Base-by-base conservation (phyloP, 1,140 invertebrate genomes). In the Linepithema humile region DNA sequence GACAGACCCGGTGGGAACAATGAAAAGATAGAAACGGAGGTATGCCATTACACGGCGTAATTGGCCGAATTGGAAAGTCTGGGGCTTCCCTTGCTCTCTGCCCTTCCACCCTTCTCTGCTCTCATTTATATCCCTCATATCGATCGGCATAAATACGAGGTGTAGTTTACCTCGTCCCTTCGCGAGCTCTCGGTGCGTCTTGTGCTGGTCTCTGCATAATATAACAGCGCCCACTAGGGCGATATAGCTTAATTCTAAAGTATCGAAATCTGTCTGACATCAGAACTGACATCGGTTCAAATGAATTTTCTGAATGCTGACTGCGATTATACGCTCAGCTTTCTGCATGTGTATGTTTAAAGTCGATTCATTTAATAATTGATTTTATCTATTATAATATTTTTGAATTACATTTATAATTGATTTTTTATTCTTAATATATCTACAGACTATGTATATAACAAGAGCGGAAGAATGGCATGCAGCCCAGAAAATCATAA, bases 21-120 rank as follows among this genome's bases (percentile, higher is more conserved):
- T 65, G 59, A 3, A n/a, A 77, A 65, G 40, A 77, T 50, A 26
- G 59, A 77, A 64, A 50, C 40, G 65, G 70, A 89, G 85, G 83
- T 77, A 65, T 50, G 83, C 85, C 82, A 74, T 90, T 87, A 88
- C 84, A 86, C 82, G 83, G 67, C 75, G 85, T 92, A 90, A 90
- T 90, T 91, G 90, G 85, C 69, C 88, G 88, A 92, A 91, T 90
- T 90, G 89, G 83, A 90, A 91, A 90, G 89, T 90, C 88, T 75
- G 53, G 20, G 85, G 64, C 26, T 50, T 73, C 20, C 73, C 48
- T 29, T 38, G 73, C 86, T 84, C 84, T 87, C 75, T 90, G 82
- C 78, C 75, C 85, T 88, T 84, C 65, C 64, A 32, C 50, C 70
- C 65, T 26, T 50, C 23, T 15, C 53, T 75, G 40, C 82, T 83